phyloP scores from a whole-genome alignment of 2,888 invertebrate genomes.

The Pantelozetes paolii region DNA sequence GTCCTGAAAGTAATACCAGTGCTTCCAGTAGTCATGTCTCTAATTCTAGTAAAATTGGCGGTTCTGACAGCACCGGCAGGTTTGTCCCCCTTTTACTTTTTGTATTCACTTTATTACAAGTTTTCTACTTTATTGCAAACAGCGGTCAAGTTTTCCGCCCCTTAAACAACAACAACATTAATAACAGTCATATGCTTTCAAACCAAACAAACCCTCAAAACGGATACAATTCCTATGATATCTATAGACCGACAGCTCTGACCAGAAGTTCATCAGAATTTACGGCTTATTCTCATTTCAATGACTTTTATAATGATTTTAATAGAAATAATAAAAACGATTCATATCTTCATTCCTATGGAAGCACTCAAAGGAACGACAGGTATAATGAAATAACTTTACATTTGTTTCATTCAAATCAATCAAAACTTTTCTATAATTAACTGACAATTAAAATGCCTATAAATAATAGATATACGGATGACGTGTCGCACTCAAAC shows the following conservation, averaged over 20 bases:
- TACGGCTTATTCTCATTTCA: constrained; percentile 14
- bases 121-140: neutral
- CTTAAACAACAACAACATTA: neutral
- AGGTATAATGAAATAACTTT: neutral
- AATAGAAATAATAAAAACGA: constrained; percentile 26
- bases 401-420: neutral
- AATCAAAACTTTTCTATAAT: too few species aligned
- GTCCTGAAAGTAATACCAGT: constrained; percentile 39
- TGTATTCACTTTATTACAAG: neutral
- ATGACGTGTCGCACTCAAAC: neutral
- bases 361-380: too few species aligned
- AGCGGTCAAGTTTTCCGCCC: constrained; percentile 12
- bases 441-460: too few species aligned
- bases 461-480: neutral
- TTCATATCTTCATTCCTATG: constrained; percentile 4
- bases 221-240: constrained; percentile 15
- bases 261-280: constrained; percentile 12
- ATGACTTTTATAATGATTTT: constrained; percentile 13
- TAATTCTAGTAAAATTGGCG: constrained; percentile 37
- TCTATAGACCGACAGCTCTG: constrained; percentile 22
- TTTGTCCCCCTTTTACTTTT: neutral
- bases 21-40: constrained; percentile 32
- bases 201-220: neutral
- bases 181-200: neutral
- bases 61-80: constrained; percentile 10